Percentiles rank a stretch among this genome's conserved stretches.
These are phyloP conservation scores for Tineola bisselliella DNA, from an alignment of 2,888 invertebrate species.

Conservation along the genomic window DNA sequence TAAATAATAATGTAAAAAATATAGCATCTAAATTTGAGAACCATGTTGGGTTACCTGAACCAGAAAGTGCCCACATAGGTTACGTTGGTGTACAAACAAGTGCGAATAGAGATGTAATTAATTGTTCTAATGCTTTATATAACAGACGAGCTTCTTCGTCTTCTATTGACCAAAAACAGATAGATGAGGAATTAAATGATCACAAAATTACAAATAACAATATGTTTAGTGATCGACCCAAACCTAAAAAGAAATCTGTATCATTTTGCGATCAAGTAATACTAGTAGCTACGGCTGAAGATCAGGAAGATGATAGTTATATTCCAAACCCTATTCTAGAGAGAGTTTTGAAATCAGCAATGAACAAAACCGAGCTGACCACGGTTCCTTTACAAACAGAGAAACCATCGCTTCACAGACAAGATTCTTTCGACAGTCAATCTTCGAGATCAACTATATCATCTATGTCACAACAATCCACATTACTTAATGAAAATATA, in stretches of 20 bases:
- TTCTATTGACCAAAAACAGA: conserved; percentile 52
- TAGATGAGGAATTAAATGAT: conserved; percentile 46
- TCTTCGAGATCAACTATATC: conserved; percentile 62
- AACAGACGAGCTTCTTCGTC: conserved; percentile 51
- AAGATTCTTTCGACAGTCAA: conserved; percentile 63
- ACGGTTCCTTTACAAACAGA: conserved; percentile 60
- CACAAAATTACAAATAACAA: conserved; percentile 41
- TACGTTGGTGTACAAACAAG: conserved; percentile 40
- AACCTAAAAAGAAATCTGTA: conserved; percentile 90
- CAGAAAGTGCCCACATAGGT: conserved; percentile 49
- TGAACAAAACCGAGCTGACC: conserved; percentile 75
- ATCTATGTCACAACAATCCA: conserved; percentile 53
- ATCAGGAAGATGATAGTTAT: conserved; percentile 89
- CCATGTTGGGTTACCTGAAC: conserved; percentile 35
- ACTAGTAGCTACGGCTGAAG: conserved; percentile 90
- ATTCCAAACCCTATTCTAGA: conserved; percentile 92
- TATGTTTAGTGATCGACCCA: conserved; percentile 58
- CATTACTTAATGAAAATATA: conserved; percentile 35
- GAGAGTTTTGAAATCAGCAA: conserved; percentile 83
- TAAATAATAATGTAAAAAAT: conserved; percentile 72
- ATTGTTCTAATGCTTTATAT: conserved; percentile 45
- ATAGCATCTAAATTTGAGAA: conserved; percentile 84
- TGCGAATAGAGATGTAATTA: conserved; percentile 55
- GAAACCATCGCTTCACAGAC: conserved; percentile 54
- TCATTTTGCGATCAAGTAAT: conserved; percentile 96